Conservation (phyloP, 2,113 vertebrate species). For the Aspiorhynchus laticeps region DNA sequence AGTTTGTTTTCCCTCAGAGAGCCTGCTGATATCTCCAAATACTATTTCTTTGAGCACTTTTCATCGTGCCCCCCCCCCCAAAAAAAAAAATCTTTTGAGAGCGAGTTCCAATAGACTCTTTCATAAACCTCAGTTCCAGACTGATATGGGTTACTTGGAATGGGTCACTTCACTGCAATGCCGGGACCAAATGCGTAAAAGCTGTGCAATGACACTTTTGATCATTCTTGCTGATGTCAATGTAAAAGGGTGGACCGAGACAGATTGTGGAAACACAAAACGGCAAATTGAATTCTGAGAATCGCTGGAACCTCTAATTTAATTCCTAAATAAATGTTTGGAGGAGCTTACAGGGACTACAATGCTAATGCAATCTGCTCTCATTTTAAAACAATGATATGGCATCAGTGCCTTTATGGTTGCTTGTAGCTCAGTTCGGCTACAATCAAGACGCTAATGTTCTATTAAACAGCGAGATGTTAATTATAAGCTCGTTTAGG, state of each 20-base stretch:
- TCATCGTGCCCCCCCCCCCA: conserved; percentile 71
- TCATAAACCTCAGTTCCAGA: conserved; percentile 80
- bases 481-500: conserved; percentile 9
- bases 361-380: conserved; percentile 75
- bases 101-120: conserved; percentile 79
- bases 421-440: conserved; percentile 70
- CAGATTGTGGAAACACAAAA: conserved; percentile 77
- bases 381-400: conserved; percentile 58
- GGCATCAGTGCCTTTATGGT: conserved; percentile 62
- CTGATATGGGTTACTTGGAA: conserved; percentile 86
- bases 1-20: conserved; percentile 90
- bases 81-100: conserved; percentile 84
- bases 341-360: conserved; percentile 70
- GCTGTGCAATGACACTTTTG: conserved; percentile 80
- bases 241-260: conserved; percentile 65
- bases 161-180: conserved; percentile 88
- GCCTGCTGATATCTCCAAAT: conserved; percentile 82
- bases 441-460: conserved; percentile 48
- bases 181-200: conserved; percentile 81
- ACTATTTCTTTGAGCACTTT: conserved; percentile 80
- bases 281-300: conserved; percentile 72
- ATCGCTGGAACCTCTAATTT: conserved; percentile 81
- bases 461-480: conserved; percentile 46
- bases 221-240: conserved; percentile 74
- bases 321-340: conserved; percentile 73